Conservation (phyloP, 2,888 invertebrate genomes). For the Aplocera efformata region DNA sequence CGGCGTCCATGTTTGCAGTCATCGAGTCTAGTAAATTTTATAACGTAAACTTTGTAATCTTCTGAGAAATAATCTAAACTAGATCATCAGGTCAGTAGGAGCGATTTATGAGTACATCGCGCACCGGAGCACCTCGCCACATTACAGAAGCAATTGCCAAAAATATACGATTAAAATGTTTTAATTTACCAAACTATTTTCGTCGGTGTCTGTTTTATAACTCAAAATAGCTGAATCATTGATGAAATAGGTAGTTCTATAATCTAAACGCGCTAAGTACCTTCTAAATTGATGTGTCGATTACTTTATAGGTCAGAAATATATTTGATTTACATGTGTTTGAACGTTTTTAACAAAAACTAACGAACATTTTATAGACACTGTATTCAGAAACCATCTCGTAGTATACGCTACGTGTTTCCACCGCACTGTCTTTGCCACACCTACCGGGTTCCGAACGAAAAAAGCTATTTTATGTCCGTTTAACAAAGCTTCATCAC, state of each 20-base stretch:
- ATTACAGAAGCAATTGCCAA: conserved; percentile 21
- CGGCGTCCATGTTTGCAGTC: conserved; percentile 30
- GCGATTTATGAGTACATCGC: conserved; percentile 43
- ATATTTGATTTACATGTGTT: conserved; percentile 2
- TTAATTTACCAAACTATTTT: conserved; percentile 31
- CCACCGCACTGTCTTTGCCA: background rate
- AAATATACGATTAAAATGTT: conserved; percentile 37
- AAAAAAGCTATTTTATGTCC: conserved; percentile 16
- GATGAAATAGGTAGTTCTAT: no score
- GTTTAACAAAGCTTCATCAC: conserved; percentile 10
- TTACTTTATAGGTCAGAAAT: background rate
- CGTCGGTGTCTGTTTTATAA: conserved; percentile 24
- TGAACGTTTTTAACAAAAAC: no score
- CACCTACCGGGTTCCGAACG: conserved; percentile 3
- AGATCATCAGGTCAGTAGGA: conserved; percentile 47
- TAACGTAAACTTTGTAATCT: conserved; percentile 34
- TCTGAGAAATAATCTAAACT: conserved; percentile 47
- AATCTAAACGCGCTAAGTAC: no score
- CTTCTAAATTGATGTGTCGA: background rate
- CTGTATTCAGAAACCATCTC: no score
- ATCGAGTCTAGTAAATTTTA: conserved; percentile 31
- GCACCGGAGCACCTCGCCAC: conserved; percentile 26
- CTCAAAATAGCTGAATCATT: conserved; percentile 14
- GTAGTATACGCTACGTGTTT: background rate
- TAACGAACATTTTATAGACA: no score